Base-by-base conservation (phyloP, 2,888 invertebrate species). In the Colletes collaris region DNA sequence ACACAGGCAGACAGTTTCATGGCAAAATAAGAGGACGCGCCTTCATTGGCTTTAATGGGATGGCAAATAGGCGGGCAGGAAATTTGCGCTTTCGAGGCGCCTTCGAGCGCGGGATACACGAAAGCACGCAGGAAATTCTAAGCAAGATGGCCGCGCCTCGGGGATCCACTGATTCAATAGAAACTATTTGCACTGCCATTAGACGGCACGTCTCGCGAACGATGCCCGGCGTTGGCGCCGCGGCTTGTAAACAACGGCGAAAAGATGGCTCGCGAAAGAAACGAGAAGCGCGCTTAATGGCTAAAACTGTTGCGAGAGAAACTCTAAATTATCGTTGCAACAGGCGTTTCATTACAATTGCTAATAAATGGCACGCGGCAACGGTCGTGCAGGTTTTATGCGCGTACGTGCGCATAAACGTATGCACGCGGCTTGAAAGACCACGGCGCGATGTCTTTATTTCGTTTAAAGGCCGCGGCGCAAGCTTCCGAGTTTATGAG, bases 101-200 rank as follows among this genome's bases (percentile, higher is more conserved):
- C 83, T 85, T 81, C 81, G 68, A 67, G 69, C 73, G 67, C 73
- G 80, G 60, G 73, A 79, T 69, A 67, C 72, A 70, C 78, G 78
- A 83, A 85, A 83, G 79, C 75, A 71, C 79, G 81, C 86, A 85
- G 87, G 86, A 86, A 87, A 87, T 86, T 86, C 86, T 86, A 86
- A 84, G 87, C 86, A 82, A 86, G 68, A 87, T 86, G 75, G 79
- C 76, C 78, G 77, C 60, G 56, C 3, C 19, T 46, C 44, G 44
- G 76, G 70, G 78, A 68, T 80, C 78, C 77, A 59, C 76, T 86
- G 84, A 84, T 86, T 86, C 86, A 87, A 86, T 90, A 89, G 91
- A 90, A 91, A 90, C 89, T 91, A 90, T 91, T 91, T 90, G 87
- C 90, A 84, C 76, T 89, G 89, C 87, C 89, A 88, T 90, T 90